phyloP scores from a whole-genome alignment of 2,888 invertebrate genomes.

The Nomada fabriciana region DNA sequence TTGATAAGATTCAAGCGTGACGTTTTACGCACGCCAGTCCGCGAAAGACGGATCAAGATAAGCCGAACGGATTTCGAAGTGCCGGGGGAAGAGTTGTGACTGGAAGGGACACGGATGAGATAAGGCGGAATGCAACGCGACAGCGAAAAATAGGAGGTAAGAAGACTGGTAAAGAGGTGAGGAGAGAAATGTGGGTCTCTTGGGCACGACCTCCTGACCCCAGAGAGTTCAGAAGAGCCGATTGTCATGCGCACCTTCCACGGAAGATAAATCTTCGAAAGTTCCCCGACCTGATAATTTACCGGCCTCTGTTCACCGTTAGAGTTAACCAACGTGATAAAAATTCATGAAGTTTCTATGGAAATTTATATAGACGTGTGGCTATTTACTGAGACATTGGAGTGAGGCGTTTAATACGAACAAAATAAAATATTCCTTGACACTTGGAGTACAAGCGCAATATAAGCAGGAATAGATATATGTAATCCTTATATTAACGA shows the following conservation, averaged over 20 bases:
- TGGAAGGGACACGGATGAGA: constrained; percentile 17
- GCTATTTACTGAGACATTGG: too few relatives aligned
- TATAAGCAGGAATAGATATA: too few relatives aligned
- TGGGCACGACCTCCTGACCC: constrained; percentile 68
- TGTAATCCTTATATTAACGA: too few relatives aligned
- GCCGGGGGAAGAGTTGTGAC: background rate
- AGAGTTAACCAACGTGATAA: constrained; percentile 7
- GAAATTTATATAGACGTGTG: background rate
- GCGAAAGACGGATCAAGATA: constrained; percentile 17
- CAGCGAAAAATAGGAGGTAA: constrained; percentile 18
- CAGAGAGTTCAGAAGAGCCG: constrained; percentile 24
- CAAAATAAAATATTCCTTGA: too few relatives aligned
- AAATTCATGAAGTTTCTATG: background rate
- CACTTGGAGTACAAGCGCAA: too few relatives aligned
- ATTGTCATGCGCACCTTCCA: constrained; percentile 49
- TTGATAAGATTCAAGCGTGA: constrained; percentile 26
- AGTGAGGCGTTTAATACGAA: too few relatives aligned
- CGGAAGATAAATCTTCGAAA: constrained; percentile 47
- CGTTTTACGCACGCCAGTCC: background rate
- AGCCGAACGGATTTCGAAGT: constrained; percentile 23
- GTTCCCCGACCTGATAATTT: constrained; percentile 55
- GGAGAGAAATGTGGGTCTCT: constrained; percentile 62
- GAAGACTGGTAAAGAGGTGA: constrained; percentile 43
- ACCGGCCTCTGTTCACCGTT: constrained; percentile 47
- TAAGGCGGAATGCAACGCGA: constrained; percentile 25